phyloP scores from a whole-genome alignment of 2,113 vertebrate species.

The Trinectes maculatus region DNA sequence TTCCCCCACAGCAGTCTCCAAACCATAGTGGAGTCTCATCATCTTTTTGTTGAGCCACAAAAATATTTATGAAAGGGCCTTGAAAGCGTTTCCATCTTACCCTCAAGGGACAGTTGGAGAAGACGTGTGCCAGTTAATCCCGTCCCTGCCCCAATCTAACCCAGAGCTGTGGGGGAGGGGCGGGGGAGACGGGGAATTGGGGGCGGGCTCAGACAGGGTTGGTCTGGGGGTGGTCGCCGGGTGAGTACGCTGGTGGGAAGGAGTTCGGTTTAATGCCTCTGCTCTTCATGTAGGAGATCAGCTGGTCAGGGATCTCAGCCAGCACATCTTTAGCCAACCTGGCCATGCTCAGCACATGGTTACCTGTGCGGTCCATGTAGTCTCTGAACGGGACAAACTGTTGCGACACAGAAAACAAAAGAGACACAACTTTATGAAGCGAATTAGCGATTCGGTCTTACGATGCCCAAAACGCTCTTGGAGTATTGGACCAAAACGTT shows the following conservation, averaged over 20 bases:
- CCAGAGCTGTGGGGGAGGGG: neutral
- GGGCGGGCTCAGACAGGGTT: conserved; percentile 73
- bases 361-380: conserved; percentile 91
- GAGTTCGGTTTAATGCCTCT: conserved; percentile 83
- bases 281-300: conserved; percentile 93
- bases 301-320: conserved; percentile 93
- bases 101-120: conserved; percentile 14
- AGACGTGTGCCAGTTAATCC: conserved; percentile 4
- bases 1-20: conserved; percentile 42
- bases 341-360: conserved; percentile 93
- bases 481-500: too few species aligned
- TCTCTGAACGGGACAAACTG: conserved; percentile 95
- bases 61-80: conserved; percentile 40
- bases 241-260: conserved; percentile 71
- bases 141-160: neutral
- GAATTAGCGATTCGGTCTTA: too few species aligned
- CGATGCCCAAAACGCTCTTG: too few species aligned
- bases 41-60: conserved; percentile 26
- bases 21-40: conserved; percentile 50
- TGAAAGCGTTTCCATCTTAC: conserved; percentile 19
- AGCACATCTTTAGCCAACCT: conserved; percentile 92
- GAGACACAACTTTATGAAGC: conserved; percentile 1
- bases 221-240: conserved; percentile 61
- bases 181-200: neutral
- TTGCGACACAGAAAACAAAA: conserved; percentile 6